Evolutionary conservation across 1,140 invertebrate genomes (phyloP), one percentile per base, ranked within the genome.

Genomic region (Nephotettix cincticeps): DNA sequence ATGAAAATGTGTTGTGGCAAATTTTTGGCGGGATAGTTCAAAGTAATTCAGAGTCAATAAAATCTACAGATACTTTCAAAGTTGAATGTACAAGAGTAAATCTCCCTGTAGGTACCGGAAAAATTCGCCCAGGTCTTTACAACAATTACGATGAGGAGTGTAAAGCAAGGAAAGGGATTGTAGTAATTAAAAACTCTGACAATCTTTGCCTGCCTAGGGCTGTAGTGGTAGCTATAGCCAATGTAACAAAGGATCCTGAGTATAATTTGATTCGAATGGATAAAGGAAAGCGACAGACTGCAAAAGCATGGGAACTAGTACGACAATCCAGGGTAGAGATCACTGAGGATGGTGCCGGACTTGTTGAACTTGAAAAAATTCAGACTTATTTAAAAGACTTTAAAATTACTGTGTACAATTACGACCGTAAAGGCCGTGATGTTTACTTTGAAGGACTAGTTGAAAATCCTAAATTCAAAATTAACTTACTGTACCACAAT

Each of bases 151-250:
- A 47, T 30, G 67, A 69, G n/a, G n/a, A n/a, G n/a, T n/a, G n/a
- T n/a, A n/a, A n/a, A n/a, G n/a, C n/a, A n/a, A n/a, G n/a, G n/a
- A 28, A 45, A 69, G 40, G 67, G 2, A 56, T 69, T 23, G 27
- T 69, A 25, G 9, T 11, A 3, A 69, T 69, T 23, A 69, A 69
- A 47, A 69, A 69, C 28, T 6, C 4, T 2, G 67, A 69, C 30
- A 54, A 54, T 17, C 67, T 47, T 21, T 69, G 67, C 30, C 25
- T 56, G 17, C 45, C 67, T 23, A 3, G 67, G 23, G 19, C 67
- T 23, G 17, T 69, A 17, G 67, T 54, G 4, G 67, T 69, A 4
- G 32, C 3, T 11, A 69, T n/a, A 27, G 65, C 29, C 32, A 17
- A 67, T n/a, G 65, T 27, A 11, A 67, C 6, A 11, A 45, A 67